Percentiles rank a stretch among this genome's conserved stretches.
Conservation (phyloP, 1,140 invertebrate genomes). For the Pachyrhynchus sulphureomaculatus region DNA sequence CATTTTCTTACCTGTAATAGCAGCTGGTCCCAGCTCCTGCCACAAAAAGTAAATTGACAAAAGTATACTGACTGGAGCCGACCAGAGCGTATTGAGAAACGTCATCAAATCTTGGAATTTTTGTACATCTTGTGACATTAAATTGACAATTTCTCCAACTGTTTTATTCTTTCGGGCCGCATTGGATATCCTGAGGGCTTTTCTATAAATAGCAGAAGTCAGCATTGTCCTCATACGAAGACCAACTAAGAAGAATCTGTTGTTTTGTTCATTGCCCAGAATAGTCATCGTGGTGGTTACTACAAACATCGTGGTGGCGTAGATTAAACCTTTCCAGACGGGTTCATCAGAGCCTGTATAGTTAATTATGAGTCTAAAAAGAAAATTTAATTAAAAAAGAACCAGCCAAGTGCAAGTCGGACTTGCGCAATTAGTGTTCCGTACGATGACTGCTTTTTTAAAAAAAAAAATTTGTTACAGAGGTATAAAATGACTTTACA, state of each 20-base stretch:
- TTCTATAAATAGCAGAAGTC: constrained; percentile 91
- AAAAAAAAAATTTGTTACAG: no score
- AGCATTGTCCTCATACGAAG: constrained; percentile 87
- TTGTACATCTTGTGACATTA: constrained; percentile 87
- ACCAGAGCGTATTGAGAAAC: constrained; percentile 96
- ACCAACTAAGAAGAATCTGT: constrained; percentile 87
- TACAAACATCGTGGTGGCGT: constrained; percentile 73
- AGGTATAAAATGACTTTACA: no score
- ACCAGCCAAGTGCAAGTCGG: no score
- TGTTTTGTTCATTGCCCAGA: constrained; percentile 86
- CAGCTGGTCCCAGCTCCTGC: constrained; percentile 79
- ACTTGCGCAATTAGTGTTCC: no score
- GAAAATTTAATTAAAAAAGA: constrained; percentile 13
- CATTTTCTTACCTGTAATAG: constrained; percentile 68
- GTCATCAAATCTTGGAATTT: constrained; percentile 84
- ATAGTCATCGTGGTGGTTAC: constrained; percentile 84
- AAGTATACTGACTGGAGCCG: constrained; percentile 87
- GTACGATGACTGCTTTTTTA: no score
- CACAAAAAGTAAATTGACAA: constrained; percentile 88
- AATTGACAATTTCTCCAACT: constrained; percentile 78
- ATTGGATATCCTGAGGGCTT: constrained; percentile 78
- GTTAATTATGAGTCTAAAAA: constrained; percentile 67
- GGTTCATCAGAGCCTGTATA: constrained; percentile 65
- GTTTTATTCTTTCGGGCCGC: constrained; percentile 78
- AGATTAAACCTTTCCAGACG: constrained; percentile 85